Evolutionary conservation across 2,888 invertebrate genomes (phyloP), one percentile per base, ranked within the genome.

Genomic region (Nomada fucata): DNA sequence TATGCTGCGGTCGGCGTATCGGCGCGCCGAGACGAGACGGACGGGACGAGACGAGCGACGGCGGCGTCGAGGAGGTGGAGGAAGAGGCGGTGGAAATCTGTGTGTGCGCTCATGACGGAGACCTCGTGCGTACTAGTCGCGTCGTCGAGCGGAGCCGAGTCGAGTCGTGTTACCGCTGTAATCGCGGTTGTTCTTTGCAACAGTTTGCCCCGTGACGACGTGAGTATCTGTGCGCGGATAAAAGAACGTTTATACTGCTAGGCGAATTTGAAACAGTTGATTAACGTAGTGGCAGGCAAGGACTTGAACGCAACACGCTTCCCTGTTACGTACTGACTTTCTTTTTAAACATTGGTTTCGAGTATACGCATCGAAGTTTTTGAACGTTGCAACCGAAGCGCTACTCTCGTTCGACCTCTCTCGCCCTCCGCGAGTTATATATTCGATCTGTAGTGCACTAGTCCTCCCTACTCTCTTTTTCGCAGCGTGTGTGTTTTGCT

Each of bases 1-100:
- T 90, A 90, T 88, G 91, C 91, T 87, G 89, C 88, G 88, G 91
- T 91, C 90, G 91, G 91, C 89, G 91, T 89, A 87, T 90, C 91
- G 89, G 89, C 90, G 89, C 86, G 85, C 83, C 83, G 85, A 75
- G 72, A 63, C 80, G 82, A 63, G 76, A 77, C 78, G 80, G 84
- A 76, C 79, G 85, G 76, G 72, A 63, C 80, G 82, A 63, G 76
- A 77, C 78, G 80, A 86, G 78, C 79, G 85, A 65, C 61, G 87
- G 87, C 70, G 89, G 86, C 73, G 88, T 83, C 77, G 79, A 76
- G 76, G 88, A 75, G 84, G 85, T 73, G 76, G 87, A 70, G 83
- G 79, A 77, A 82, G 79, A 76, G 85, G 82, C 77, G 82, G 84
- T 79, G 80, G 88, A 82, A 80, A 76, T 82, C 84, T 79, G 89